Base-by-base conservation (phyloP, 2,888 invertebrate genomes). In the Acholoe squamosa region DNA sequence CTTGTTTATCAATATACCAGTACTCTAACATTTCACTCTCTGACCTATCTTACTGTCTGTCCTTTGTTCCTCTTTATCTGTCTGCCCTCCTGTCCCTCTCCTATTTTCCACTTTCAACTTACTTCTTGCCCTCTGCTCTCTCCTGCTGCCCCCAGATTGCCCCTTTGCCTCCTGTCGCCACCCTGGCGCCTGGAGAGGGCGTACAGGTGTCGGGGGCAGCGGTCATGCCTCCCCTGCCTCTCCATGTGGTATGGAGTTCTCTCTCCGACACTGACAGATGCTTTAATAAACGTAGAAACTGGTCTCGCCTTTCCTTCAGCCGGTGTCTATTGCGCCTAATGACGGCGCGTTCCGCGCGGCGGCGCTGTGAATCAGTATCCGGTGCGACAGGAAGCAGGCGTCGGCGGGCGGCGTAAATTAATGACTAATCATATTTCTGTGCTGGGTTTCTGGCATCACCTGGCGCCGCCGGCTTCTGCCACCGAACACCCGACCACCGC, bases 251-350 rank as follows among this genome's bases (percentile, higher is more conserved):
- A 43, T 43, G 43, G 43, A 7, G 3, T 3, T 43, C 71, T 28
- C 28, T 28, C 71, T 3, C 71, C 71, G 19, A 28, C 28, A 28
- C 71, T 71, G 71, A 71, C 71, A 71, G 71, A 71, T 71, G 71
- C 71, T 28, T 71, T 71, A 25, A 71, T 71, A 71, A 25, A 71
- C 71, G 71, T 71, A 28, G 71, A 71, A 71, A 71, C 25, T 25
- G 71, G 28, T 71, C 28, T 71, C 71, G 14, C 0, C 71, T 71
- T 71, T 28, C 71, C 71, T 71, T 5, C 25, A 71, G 25, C 71
- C 71, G 71, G 71, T 71, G 71, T 71, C 71, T 71, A 71, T 71
- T 71, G 28, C 71, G 71, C 28, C 71, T 71, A 71, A 71, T 71
- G 71, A 71, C 71, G 25, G 28, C 28, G 71, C 71, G 31, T 25